Percentiles rank a stretch among this genome's conserved stretches.
Evolutionary conservation across 2,797 vertebrate genomes (phyloP).

Genomic region (Sebastes alutus): DNA sequence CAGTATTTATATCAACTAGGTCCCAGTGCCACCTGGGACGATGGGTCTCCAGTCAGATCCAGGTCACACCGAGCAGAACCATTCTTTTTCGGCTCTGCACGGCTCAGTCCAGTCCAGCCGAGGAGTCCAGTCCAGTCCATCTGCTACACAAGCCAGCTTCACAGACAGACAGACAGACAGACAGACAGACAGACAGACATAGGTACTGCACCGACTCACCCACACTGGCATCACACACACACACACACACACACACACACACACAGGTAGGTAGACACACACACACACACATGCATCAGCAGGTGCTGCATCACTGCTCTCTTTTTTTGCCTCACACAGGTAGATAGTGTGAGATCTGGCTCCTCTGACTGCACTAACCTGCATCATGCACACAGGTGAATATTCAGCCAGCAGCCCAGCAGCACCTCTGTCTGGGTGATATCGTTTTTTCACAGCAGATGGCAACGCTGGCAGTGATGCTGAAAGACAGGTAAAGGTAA

Average conservation of each 20-base stretch:
- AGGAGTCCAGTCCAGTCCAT: slow-evolving; percentile 48
- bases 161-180: slow-evolving; percentile 52
- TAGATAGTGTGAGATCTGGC: slow-evolving; percentile 32
- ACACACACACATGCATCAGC: slow-evolving; percentile 13
- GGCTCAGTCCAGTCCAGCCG: slow-evolving; percentile 55
- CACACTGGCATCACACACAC: slow-evolving; percentile 34
- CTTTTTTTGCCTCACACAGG: slow-evolving; percentile 40
- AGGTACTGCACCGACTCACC: slow-evolving; percentile 49
- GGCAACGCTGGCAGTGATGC: slow-evolving; percentile 37
- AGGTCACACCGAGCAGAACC: slow-evolving; percentile 77
- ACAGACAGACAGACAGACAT: slow-evolving; percentile 60
- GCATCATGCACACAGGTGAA: slow-evolving; percentile 61
- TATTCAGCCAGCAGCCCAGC: slow-evolving; percentile 8
- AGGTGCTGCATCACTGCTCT: slow-evolving; percentile 66
- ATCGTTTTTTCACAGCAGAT: slow-evolving; percentile 26
- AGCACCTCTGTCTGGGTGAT: slow-evolving; percentile 29
- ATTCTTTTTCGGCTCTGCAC: slow-evolving; percentile 37
- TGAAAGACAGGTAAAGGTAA: slow-evolving; percentile 66
- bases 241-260: slow-evolving; percentile 8
- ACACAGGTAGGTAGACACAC: slow-evolving; percentile 11
- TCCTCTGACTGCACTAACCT: slow-evolving; percentile 35
- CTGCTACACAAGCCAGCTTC: slow-evolving; percentile 53
- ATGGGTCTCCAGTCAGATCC: slow-evolving; percentile 79
- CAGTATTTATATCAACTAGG: slow-evolving; percentile 89
- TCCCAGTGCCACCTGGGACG: slow-evolving; percentile 86